These are phyloP conservation scores for Notodonta dromedarius DNA, from an alignment of 2,888 invertebrate species.

Conservation along the genomic window DNA sequence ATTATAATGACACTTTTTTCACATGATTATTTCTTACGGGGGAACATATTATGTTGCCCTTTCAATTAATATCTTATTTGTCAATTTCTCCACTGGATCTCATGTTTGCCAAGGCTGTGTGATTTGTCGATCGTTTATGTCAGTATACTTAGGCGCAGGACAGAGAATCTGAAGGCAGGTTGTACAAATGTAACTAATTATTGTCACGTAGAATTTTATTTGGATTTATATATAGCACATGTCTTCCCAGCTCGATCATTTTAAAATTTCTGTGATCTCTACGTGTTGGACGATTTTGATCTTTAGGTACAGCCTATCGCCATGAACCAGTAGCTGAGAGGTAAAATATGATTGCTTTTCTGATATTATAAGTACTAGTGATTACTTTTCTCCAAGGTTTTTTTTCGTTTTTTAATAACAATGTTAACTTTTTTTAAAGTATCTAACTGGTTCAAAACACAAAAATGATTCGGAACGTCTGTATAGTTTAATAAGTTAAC, in stretches of 20 bases:
- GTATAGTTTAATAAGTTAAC: too few relatives aligned
- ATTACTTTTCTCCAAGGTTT: too few relatives aligned
- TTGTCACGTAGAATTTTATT: constrained; percentile 13
- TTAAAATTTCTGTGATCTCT: constrained; percentile 35
- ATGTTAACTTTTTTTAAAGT: too few relatives aligned
- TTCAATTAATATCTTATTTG: background rate
- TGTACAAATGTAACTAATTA: constrained; percentile 23
- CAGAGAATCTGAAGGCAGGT: constrained; percentile 11
- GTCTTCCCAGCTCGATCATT: constrained; percentile 28
- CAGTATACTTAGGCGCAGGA: constrained; percentile 8
- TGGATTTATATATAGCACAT: constrained; percentile 12
- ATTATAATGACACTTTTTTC: background rate
- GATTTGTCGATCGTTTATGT: constrained; percentile 23
- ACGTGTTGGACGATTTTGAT: constrained; percentile 4
- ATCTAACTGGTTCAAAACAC: too few relatives aligned
- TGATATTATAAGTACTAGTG: too few relatives aligned
- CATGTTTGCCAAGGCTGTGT: constrained; percentile 34
- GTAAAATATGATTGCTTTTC: too few relatives aligned
- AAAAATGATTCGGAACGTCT: too few relatives aligned
- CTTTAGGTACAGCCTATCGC: too few relatives aligned
- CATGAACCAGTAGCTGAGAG: too few relatives aligned
- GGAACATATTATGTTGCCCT: background rate
- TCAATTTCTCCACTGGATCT: constrained; percentile 21
- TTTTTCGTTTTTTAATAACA: too few relatives aligned
- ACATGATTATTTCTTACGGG: background rate